A percentile compares a stretch with the other conserved stretches of the same genome.
Conservation (phyloP, 1,140 invertebrate genomes). For the Araneus ventricosus region DNA sequence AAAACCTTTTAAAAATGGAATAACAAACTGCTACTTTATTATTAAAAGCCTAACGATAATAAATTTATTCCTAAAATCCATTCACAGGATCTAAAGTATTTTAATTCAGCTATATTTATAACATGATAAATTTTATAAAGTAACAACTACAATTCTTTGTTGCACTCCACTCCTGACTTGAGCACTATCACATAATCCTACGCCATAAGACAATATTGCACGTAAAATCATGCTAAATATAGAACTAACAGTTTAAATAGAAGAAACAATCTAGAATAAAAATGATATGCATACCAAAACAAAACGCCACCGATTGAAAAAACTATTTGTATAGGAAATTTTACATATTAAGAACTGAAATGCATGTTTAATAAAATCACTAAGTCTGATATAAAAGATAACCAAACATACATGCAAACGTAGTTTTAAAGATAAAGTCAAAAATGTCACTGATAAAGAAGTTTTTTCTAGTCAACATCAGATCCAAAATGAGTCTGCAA, state of each 20-base stretch:
- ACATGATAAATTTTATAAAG: not conserved
- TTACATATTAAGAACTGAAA: not conserved
- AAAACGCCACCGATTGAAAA: not conserved
- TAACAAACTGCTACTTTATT: not conserved
- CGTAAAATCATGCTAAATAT: not conserved
- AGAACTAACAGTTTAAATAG: not conserved
- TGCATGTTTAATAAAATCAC: not conserved
- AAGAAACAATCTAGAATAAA: constrained; percentile 1
- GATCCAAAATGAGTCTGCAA: not conserved
- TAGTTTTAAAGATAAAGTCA: not conserved
- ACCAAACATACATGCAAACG: not conserved
- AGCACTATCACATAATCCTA: not conserved
- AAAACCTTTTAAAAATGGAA: not conserved
- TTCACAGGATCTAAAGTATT: not conserved
- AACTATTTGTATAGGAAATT: not conserved
- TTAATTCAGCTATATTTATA: not conserved
- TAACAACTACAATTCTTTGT: not conserved
- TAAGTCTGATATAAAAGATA: not conserved
- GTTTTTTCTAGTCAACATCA: not conserved
- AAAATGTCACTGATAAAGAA: not conserved
- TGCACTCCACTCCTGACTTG: not conserved
- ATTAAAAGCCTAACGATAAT: too few species aligned
- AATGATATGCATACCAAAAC: not conserved
- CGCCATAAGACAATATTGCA: not conserved
- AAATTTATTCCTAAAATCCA: not conserved